These are phyloP conservation scores for Pachliopta kotzebuea DNA, from an alignment of 2,888 invertebrate species.

Conservation along the genomic window DNA sequence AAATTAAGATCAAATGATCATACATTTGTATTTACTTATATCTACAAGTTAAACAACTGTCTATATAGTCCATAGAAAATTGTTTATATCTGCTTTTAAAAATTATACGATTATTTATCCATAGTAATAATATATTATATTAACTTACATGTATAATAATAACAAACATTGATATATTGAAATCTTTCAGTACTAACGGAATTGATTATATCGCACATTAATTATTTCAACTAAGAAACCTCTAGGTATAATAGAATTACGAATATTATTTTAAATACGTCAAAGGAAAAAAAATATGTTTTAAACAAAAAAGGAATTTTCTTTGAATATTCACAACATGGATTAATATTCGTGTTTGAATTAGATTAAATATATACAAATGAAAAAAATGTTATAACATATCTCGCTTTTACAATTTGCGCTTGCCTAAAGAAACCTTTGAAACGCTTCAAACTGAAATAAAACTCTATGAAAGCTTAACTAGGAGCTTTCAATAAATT, in stretches of 20 bases:
- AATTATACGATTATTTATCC: too few species aligned
- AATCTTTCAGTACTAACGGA: too few species aligned
- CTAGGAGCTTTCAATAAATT: slow-evolving; percentile 28
- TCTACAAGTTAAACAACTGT: too few species aligned
- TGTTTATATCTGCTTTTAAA: too few species aligned
- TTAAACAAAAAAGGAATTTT: neutral
- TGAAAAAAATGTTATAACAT: slow-evolving; percentile 11
- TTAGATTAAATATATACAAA: neutral
- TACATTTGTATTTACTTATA: too few species aligned
- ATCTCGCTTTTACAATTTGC: slow-evolving; percentile 22
- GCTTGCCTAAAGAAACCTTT: slow-evolving; percentile 19
- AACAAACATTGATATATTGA: too few species aligned
- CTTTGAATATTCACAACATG: neutral
- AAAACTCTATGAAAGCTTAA: slow-evolving; percentile 27
- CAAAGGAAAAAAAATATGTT: neutral
- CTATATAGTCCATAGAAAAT: too few species aligned
- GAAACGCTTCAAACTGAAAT: slow-evolving; percentile 26
- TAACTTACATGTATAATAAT: too few species aligned
- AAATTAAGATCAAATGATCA: too few species aligned
- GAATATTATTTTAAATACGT: neutral
- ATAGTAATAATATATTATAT: too few species aligned
- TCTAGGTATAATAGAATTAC: neutral
- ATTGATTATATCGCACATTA: too few species aligned
- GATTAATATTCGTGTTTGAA: slow-evolving; percentile 1
- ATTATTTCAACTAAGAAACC: neutral